Base-by-base conservation (phyloP, 2,888 invertebrate genomes). In the Philereme vetulata region DNA sequence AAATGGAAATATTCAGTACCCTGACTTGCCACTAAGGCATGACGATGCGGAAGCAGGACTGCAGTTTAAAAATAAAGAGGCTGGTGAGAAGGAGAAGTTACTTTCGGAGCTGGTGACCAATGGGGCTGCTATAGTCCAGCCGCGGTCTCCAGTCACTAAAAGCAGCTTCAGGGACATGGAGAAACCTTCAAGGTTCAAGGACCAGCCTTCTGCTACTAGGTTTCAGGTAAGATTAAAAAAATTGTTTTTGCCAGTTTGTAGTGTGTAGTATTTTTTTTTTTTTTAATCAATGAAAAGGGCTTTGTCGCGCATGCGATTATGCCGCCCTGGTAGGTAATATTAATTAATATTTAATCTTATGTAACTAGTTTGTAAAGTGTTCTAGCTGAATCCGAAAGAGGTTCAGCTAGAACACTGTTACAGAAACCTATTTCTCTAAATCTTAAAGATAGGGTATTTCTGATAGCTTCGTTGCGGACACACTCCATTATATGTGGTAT, bases 91-190 rank as follows among this genome's bases (percentile, higher is more conserved):
- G 38, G 90, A 91, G 11, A 85, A 82, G 50, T 69, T 89, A 34
- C 60, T 87, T 21, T 72, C 80, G 0, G 86, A 85, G 2, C 47
- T 71, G 7, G 68, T 72, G 32, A 76, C 72, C 2, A 85, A 84
- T 61, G 82, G 78, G 0, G 72, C 67, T 0, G 67, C 71, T 2
- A 52, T 78, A 6, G 66, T 80, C 21, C 77, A 76, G n/a, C 65
- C 77, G 1, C 80, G 71, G 58, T 80, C 82, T 1, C 81, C 84
- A 0, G 72, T 86, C 21, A 93, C 94, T 4, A 94, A 94, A 75
- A 94, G 94, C 75, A 94, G 94, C 78, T 94, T 94, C 75, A 91
- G 94, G 47, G 94, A 94, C 76, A 74, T 89, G 4, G 94, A 94
- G 72, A 94, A 94, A 77, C 94, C 94, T 0, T 93, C 94, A 0